These are phyloP conservation scores for Dinomys branickii DNA, from an alignment of 2,113 vertebrate species.

Conservation along the genomic window DNA sequence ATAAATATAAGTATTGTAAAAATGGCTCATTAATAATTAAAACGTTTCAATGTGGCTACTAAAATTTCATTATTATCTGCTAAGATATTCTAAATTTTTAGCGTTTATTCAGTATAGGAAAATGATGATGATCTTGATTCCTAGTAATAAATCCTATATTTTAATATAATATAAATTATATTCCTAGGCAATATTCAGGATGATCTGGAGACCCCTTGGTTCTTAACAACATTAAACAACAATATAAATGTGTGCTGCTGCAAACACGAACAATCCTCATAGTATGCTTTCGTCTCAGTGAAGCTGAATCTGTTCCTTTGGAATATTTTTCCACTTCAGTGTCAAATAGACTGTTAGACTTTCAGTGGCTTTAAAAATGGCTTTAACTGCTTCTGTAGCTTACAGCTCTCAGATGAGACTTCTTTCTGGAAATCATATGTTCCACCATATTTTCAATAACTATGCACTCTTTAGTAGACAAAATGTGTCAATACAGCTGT, in stretches of 20 bases:
- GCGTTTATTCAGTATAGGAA: constrained; percentile 74
- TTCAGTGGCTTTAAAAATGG: constrained; percentile 75
- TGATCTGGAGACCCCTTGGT: constrained; percentile 81
- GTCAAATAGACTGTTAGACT: constrained; percentile 86
- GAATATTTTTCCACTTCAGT: constrained; percentile 88
- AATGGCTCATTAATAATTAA: constrained; percentile 86
- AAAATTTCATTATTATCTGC: constrained; percentile 82
- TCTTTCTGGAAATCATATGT: constrained; percentile 75
- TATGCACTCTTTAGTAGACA: constrained; percentile 66
- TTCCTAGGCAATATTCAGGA: constrained; percentile 68
- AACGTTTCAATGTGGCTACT: constrained; percentile 86
- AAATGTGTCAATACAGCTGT: constrained; percentile 84
- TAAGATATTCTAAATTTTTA: constrained; percentile 74
- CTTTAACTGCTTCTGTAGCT: constrained; percentile 81
- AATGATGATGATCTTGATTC: constrained; percentile 79
- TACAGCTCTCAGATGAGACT: constrained; percentile 77
- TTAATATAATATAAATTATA: constrained; percentile 74
- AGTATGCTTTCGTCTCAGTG: constrained; percentile 85
- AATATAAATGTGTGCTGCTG: constrained; percentile 80
- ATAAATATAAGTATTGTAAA: constrained; percentile 78
- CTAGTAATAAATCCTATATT: constrained; percentile 75
- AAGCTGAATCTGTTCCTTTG: constrained; percentile 85
- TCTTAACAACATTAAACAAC: constrained; percentile 76
- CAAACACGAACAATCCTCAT: constrained; percentile 82
- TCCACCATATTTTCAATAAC: constrained; percentile 72